A percentile compares a stretch with the other conserved stretches of the same genome.
phyloP scores from a whole-genome alignment of 2,113 vertebrate genomes.

The Channa argus region DNA sequence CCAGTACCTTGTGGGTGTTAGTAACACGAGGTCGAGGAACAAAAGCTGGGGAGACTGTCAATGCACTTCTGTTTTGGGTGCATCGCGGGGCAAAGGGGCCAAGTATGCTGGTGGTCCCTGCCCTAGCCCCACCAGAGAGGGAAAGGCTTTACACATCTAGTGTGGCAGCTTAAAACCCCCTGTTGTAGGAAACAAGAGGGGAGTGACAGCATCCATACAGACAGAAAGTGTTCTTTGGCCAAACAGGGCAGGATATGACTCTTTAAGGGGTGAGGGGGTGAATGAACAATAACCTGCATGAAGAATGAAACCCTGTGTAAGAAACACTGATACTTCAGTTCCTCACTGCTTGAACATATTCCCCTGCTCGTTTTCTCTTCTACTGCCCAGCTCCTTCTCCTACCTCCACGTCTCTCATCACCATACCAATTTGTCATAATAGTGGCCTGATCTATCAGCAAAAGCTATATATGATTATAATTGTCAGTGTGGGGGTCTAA shows the following conservation, averaged over 20 bases:
- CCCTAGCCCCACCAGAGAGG: slow-evolving; percentile 75
- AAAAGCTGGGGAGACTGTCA: slow-evolving; percentile 81
- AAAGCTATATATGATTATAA: slow-evolving; percentile 72
- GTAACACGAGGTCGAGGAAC: slow-evolving; percentile 79
- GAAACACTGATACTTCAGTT: slow-evolving; percentile 70
- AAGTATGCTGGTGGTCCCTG: slow-evolving; percentile 87
- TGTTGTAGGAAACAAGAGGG: slow-evolving; percentile 84
- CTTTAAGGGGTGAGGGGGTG: slow-evolving; percentile 80
- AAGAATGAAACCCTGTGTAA: slow-evolving; percentile 80
- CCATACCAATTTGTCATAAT: slow-evolving; percentile 65
- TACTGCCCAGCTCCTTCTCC: slow-evolving; percentile 28
- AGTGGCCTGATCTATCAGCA: slow-evolving; percentile 49
- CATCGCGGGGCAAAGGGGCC: slow-evolving; percentile 80
- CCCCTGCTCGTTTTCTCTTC: slow-evolving; percentile 22
- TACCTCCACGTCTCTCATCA: slow-evolving; percentile 38
- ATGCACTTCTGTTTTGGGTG: slow-evolving; percentile 86
- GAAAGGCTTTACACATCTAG: slow-evolving; percentile 80
- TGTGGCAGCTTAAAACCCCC: slow-evolving; percentile 82
- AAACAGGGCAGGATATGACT: slow-evolving; percentile 88
- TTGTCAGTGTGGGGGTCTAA: slow-evolving; percentile 70
- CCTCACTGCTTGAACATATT: slow-evolving; percentile 48
- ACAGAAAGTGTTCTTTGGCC: slow-evolving; percentile 85
- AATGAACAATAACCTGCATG: slow-evolving; percentile 81
- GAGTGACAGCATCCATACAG: slow-evolving; percentile 82
- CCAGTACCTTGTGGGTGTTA: slow-evolving; percentile 78